Evolutionary conservation across 2,113 vertebrate species (phyloP), one percentile per base, ranked within the genome.

Genomic region (Mohoua ochrocephala): DNA sequence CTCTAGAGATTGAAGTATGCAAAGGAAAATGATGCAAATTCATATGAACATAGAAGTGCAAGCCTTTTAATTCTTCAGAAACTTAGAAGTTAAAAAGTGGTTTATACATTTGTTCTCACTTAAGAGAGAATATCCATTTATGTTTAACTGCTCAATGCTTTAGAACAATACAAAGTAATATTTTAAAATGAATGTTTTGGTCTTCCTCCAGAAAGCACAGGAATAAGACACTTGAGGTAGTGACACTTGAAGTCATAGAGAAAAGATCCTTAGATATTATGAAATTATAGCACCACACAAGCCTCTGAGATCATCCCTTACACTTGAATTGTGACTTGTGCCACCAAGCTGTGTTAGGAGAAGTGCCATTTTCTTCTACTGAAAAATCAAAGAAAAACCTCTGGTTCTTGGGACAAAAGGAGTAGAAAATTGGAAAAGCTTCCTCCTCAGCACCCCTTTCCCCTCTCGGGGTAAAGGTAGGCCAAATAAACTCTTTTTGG

Each of bases 301-400:
- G 3, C 14, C 13, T 84, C 42, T 70, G 47, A 49, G 45, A 41
- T 53, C 41, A 47, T 30, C 13, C 21, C 24, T 90, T 54, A 39
- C 0, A 1, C 31, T 63, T 35, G 33, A 59, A 45, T 26, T 47
- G 13, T 2, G 9, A 21, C 10, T 47, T 1, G 1, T 19, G 13
- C 6, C 39, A 63, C 47, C 39, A 33, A 15, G 24, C n/a, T 44
- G 2, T 39, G 11, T 11, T 42, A 65, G 4, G 15, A 27, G 13
- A 85, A 24, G 7, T 14, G 13, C 15, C 22, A 11, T 14, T 15
- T 19, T 57, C 35, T 44, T 60, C 63, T 57, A 12, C 10, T 41
- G 57, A 69, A 41, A 50, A 84, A 57, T 28, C 54, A 57, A 37
- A 52, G 21, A 13, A 49, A 50, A 81, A 28, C 5, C 9, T 53